A percentile compares a stretch with the other conserved stretches of the same genome.
These are phyloP conservation scores for Agapornis roseicollis DNA, from an alignment of 2,113 vertebrate genomes.

Conservation along the genomic window DNA sequence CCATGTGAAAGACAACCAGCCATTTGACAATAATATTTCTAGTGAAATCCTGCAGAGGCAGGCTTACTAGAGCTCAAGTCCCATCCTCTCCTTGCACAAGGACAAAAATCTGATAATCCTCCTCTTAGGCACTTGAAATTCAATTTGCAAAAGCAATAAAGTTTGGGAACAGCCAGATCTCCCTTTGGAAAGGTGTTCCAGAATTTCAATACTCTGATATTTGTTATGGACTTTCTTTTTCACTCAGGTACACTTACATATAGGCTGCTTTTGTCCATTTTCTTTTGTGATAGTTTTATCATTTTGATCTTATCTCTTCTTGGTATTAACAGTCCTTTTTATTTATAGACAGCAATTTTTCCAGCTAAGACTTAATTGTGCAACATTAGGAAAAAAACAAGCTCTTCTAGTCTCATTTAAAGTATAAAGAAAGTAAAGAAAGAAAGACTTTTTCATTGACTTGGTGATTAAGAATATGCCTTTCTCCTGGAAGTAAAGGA, in stretches of 20 bases:
- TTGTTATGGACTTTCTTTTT: background rate
- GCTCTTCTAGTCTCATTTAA: background rate
- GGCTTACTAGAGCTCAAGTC: background rate
- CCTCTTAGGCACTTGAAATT: background rate
- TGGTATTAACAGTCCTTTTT: background rate
- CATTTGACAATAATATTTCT: background rate
- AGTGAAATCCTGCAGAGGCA: background rate
- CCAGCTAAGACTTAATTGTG: background rate
- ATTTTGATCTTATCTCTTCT: background rate
- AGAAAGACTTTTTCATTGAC: background rate
- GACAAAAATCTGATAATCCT: background rate
- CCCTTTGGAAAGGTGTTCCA: background rate
- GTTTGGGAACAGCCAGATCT: background rate
- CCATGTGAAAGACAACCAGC: background rate
- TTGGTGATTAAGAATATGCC: background rate
- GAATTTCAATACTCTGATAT: background rate
- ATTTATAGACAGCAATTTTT: background rate
- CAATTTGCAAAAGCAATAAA: background rate
- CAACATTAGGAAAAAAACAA: background rate
- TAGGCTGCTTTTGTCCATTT: background rate
- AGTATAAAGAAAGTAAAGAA: background rate
- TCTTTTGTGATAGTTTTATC: background rate
- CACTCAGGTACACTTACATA: background rate
- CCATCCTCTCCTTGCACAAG: background rate
- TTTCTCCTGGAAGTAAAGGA: background rate